Evolutionary conservation across 1,140 invertebrate genomes (phyloP), one percentile per base, ranked within the genome.

Genomic region (Bombus pascuorum): DNA sequence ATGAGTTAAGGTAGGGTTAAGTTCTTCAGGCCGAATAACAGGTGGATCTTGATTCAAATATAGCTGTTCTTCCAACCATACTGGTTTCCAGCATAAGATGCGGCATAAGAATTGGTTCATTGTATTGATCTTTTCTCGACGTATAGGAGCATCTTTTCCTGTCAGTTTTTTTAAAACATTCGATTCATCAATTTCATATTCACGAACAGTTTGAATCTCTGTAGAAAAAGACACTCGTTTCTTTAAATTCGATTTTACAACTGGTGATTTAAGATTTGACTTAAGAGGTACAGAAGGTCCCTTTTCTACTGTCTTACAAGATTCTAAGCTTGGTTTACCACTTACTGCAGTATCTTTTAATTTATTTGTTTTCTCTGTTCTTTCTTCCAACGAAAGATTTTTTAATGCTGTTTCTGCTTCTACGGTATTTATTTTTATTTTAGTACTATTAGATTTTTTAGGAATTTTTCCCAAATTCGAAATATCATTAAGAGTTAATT

Each of bases 1-100:
- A 22, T 34, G 72, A 13, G 87, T 87, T 28, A 86, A 74, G 73
- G 91, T 71, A 6, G 71, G 62, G 0, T 81, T 53, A 32, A 94
- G 47, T 18, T 91, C 88, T 1, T 81, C 76, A 1, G 66, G 5
- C 0, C 79, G 57, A 6, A 93, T 87, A 47, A 94, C 88, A 13
- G 93, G 93, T 4, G 93, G 87, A 8, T 71, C 44, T 0, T 2
- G 37, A 15, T 90, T 89, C 0, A 92, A 44, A 37, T 73, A 62
- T 39, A 86, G 76, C 57, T 94, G 93, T 59, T 94, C 92, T 39
- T 93, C 87, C 6, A 94, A 68, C 93, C 93, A 94, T 0, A 90
- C 57, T 15, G 93, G 93, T 82, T 92, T 92, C 93, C 93, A 94
- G 8, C 25, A 18, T 47, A 94, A 92, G 34, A 94, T 86, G 5